Evolutionary conservation across 1,140 invertebrate species (phyloP).

Genomic region (Cotesia glomerata): DNA sequence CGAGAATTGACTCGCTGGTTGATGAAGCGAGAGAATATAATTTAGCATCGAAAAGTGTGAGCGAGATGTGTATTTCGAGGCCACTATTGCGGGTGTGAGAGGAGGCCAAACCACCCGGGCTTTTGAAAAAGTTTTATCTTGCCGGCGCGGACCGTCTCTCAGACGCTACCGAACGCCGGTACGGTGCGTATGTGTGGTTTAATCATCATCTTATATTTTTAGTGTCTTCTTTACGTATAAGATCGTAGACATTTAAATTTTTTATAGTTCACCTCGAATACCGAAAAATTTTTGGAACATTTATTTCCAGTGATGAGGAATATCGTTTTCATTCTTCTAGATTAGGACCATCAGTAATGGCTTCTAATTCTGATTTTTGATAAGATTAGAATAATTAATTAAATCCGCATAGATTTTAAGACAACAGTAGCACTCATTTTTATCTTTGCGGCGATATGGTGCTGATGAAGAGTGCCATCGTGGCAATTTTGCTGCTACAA

Average conservation of each 20-base stretch:
- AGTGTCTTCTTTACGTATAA: neutral
- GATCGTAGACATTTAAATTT: neutral
- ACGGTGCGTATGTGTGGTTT: slow-evolving; percentile 43
- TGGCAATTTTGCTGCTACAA: slow-evolving; percentile 20
- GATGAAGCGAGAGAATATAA: slow-evolving; percentile 3
- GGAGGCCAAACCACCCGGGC: slow-evolving; percentile 43
- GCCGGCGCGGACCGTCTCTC: slow-evolving; percentile 53
- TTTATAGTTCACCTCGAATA: no score
- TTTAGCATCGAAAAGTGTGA: neutral
- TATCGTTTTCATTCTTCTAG: neutral
- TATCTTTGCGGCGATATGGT: slow-evolving; percentile 6
- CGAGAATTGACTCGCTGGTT: neutral
- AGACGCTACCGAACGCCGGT: slow-evolving; percentile 61
- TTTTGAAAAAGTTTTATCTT: slow-evolving; percentile 64
- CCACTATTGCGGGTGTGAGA: neutral
- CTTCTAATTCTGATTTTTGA: neutral
- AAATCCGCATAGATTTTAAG: neutral
- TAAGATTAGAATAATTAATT: neutral
- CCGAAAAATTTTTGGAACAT: neutral
- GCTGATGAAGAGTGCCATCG: slow-evolving; percentile 21
- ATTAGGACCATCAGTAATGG: neutral
- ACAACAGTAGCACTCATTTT: neutral
- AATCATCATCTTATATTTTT: slow-evolving; percentile 6
- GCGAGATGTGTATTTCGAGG: slow-evolving; percentile 5
- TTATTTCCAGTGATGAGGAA: neutral